These are phyloP conservation scores for Anguilla anguilla DNA, from an alignment of 2,797 vertebrate genomes.

Conservation along the genomic window DNA sequence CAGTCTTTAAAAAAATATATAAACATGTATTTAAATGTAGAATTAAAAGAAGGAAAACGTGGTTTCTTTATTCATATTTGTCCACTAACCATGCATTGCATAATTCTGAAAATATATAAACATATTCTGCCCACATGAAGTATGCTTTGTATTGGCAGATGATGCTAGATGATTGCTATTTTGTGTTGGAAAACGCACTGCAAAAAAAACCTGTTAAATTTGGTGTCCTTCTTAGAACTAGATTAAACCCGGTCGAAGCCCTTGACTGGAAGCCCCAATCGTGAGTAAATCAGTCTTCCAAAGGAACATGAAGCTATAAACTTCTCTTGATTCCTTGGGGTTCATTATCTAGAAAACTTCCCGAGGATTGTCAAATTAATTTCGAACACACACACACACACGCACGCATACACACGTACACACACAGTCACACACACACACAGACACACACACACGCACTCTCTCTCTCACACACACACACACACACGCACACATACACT, in stretches of 20 bases:
- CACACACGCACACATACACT: not conserved
- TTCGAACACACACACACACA: not conserved
- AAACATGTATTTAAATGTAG: not conserved
- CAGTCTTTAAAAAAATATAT: too few relatives aligned
- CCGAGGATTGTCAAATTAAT: not conserved
- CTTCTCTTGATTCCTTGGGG: not conserved
- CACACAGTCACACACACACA: too few relatives aligned
- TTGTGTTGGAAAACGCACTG: not conserved
- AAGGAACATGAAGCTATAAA: not conserved
- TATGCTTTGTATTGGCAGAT: not conserved
- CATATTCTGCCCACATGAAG: not conserved
- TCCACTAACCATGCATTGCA: not conserved
- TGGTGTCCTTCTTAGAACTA: not conserved
- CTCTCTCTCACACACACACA: not conserved
- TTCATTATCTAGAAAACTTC: not conserved
- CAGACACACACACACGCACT: not conserved
- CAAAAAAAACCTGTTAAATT: not conserved
- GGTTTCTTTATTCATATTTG: not conserved
- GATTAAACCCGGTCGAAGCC: not conserved
- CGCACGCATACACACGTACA: too few relatives aligned
- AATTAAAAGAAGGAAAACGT: not conserved
- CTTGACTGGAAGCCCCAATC: not conserved
- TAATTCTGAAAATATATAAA: not conserved
- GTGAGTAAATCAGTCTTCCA: not conserved
- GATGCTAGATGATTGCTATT: not conserved